Evolutionary conservation across 2,888 invertebrate genomes (phyloP).

Genomic region (Pasiphila rectangulata): DNA sequence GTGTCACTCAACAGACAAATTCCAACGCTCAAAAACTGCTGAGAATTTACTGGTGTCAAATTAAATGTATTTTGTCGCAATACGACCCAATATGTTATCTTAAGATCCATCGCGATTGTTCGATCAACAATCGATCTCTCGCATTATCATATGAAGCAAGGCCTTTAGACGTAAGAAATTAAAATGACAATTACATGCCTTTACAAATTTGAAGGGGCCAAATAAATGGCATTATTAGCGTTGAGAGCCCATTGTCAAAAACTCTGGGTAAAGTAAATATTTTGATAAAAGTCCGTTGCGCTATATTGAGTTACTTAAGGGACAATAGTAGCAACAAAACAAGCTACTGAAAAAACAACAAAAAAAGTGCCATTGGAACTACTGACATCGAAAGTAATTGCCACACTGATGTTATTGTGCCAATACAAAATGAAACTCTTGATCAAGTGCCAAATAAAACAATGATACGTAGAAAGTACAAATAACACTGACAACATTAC

Average conservation of each 20-base stretch:
- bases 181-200: constrained; percentile 68
- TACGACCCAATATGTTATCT: constrained; percentile 62
- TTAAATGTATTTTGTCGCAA: constrained; percentile 44
- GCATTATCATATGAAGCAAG: constrained; percentile 51
- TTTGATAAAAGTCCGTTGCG: constrained; percentile 75
- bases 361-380: constrained; percentile 22
- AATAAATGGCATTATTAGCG: constrained; percentile 71
- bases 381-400: constrained; percentile 26
- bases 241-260: constrained; percentile 63
- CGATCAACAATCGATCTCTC: constrained; percentile 49
- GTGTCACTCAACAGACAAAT: constrained; percentile 5
- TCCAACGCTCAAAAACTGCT: not conserved
- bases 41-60: constrained; percentile 17
- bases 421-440: constrained; percentile 41
- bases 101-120: constrained; percentile 51
- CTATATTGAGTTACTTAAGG: constrained; percentile 71
- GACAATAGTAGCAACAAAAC: constrained; percentile 59
- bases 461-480: constrained; percentile 32
- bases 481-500: constrained; percentile 44
- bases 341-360: constrained; percentile 31
- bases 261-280: constrained; percentile 71
- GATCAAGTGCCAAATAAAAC: constrained; percentile 52
- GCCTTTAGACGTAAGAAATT: constrained; percentile 54
- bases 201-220: constrained; percentile 51
- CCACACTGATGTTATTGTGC: constrained; percentile 25